Percentiles rank a stretch among this genome's conserved stretches.
These are phyloP conservation scores for Drosophila cracens DNA, from an alignment of 2,888 invertebrate species.

Conservation along the genomic window DNA sequence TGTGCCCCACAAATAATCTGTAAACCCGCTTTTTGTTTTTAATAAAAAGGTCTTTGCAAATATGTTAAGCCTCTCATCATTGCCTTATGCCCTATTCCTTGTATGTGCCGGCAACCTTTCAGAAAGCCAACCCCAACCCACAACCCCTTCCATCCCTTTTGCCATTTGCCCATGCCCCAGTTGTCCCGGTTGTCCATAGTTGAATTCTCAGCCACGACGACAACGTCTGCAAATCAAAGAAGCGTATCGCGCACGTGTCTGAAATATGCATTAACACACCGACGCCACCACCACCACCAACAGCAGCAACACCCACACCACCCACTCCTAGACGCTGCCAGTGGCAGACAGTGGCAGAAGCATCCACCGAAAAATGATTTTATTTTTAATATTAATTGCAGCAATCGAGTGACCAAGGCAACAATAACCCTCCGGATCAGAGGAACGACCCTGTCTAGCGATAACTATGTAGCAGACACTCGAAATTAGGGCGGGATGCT, in stretches of 20 bases:
- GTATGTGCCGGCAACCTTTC: constrained; percentile 28
- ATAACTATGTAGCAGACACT: constrained; percentile 10
- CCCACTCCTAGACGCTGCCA: constrained; percentile 33
- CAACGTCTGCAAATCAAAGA: constrained; percentile 77
- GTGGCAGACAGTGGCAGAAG: constrained; percentile 42
- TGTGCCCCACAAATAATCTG: constrained; percentile 60
- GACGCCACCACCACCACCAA: constrained; percentile 34
- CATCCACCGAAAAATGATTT: constrained; percentile 67
- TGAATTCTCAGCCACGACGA: constrained; percentile 29
- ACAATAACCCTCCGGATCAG: constrained; percentile 66
- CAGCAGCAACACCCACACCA: constrained; percentile 14
- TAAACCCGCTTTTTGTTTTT: constrained; percentile 70
- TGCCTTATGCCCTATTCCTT: constrained; percentile 49
- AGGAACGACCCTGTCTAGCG: constrained; percentile 11
- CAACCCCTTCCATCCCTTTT: background rate
- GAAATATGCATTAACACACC: constrained; percentile 81
- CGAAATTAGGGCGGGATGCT: background rate
- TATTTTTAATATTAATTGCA: constrained; percentile 79
- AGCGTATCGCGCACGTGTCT: constrained; percentile 78
- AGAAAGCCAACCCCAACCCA: constrained; percentile 4
- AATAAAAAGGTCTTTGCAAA: constrained; percentile 78
- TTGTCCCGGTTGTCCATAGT: constrained; percentile 20
- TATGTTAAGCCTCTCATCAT: constrained; percentile 80
- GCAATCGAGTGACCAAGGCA: constrained; percentile 76
- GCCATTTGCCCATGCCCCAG: background rate